Evolutionary conservation across 92 coral and sea anemone genomes (phyloP).

Genomic region (Anthopleura xanthogrammica): DNA sequence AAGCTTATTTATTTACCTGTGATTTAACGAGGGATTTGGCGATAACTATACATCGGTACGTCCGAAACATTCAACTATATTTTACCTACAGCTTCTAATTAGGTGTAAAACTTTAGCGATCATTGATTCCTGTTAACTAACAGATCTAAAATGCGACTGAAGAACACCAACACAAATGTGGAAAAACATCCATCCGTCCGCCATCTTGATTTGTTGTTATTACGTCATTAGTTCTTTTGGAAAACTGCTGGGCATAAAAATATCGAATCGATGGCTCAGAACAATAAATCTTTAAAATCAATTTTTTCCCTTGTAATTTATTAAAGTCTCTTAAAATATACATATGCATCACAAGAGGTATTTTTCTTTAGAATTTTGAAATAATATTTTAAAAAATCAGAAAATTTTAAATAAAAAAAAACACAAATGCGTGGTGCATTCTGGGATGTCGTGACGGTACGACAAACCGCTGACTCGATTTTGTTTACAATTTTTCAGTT

Average conservation of each 20-base stretch:
- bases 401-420: background rate
- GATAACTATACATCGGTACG: background rate
- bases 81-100: background rate
- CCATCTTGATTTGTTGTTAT: slow-evolving; percentile 12
- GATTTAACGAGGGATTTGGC: background rate
- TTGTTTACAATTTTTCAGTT: background rate
- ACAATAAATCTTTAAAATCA: background rate
- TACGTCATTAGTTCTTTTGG: background rate
- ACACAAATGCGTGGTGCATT: slow-evolving; percentile 4
- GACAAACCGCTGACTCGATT: slow-evolving; percentile 21
- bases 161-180: background rate
- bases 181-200: background rate
- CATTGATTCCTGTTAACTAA: background rate
- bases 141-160: background rate
- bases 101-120: background rate
- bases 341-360: background rate
- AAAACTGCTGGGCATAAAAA: background rate
- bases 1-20: background rate
- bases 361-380: background rate
- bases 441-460: background rate
- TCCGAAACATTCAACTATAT: background rate
- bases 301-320: background rate
- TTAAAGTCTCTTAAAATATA: background rate
- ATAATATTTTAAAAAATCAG: background rate
- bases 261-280: background rate